Base-by-base conservation (phyloP, 2,888 invertebrate species). In the Myopa tessellatipennis region DNA sequence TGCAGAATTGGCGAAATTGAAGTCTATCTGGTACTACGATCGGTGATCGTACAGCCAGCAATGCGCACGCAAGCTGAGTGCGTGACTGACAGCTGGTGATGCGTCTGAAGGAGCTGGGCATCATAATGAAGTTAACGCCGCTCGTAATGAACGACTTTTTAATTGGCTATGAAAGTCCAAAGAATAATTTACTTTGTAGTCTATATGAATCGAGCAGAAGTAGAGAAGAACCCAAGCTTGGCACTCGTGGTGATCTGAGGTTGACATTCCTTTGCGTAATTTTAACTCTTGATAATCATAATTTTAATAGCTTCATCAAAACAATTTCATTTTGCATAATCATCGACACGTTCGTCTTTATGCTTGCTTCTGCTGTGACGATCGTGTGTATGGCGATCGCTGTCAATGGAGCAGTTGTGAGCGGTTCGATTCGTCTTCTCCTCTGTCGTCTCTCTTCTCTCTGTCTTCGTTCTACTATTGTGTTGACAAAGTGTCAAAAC, bases 231-330 rank as follows among this genome's bases (percentile, higher is more conserved):
- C 26, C 26, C 26, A 26, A 26, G 26, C 26, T 45, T 45, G 45
- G 45, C 7, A 45, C 10, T 45, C 45, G 10, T 45, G 1, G 45
- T 45, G 3, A 61, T 40, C 26, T 26, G 26, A 26, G 34, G 16
- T 52, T 65, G 34, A 40, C 68, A 75, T 75, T 69, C 75, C 50
- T 60, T 4, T 58, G 75, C 75, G 75, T 75, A 12, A 70, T 52
- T 70, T 26, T 12, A 34, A 34, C 50, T 36, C 40, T 58, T 68
- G 74, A 65, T 65, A 69, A 81, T 80, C 82, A 85, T 82, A 81
- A 81, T 85, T 85, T 85, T 85, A 85, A 85, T 85, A 85, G 85
- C 85, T 85, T 84, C 85, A 85, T 85, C 85, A 85, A 36, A 75
- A 71, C 70, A 78, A 75, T 69, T 60, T 74, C 74, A 67, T 45